Evolutionary conservation across 2,113 vertebrate species (phyloP).

Genomic region (Ptychochromis oligacanthus): DNA sequence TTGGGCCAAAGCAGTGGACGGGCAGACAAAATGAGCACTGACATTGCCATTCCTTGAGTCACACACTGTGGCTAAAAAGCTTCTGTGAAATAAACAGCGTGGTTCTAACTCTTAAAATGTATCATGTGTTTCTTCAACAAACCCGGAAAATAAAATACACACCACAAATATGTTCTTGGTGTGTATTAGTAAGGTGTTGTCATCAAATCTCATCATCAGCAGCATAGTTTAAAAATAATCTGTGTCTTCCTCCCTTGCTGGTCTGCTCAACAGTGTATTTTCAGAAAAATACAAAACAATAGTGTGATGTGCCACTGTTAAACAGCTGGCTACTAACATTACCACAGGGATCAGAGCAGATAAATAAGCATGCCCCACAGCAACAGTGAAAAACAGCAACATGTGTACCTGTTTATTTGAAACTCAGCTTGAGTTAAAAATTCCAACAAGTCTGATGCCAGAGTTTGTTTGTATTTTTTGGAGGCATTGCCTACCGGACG

Average conservation of each 20-base stretch:
- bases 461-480: conserved; percentile 1
- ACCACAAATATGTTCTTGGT: background rate
- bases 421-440: background rate
- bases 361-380: background rate
- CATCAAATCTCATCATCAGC: background rate
- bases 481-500: background rate
- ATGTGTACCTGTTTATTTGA: background rate
- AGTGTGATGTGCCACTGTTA: background rate
- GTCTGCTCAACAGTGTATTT: background rate
- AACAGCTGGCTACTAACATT: conserved; percentile 9
- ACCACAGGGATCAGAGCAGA: background rate
- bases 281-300: background rate
- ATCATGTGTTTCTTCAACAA: background rate
- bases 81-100: background rate
- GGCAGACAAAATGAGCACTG: background rate
- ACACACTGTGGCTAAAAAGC: background rate
- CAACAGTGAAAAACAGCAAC: background rate
- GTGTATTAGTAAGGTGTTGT: background rate
- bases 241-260: background rate
- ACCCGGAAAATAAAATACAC: background rate
- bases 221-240: background rate
- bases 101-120: background rate
- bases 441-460: background rate
- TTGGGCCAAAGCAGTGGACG: background rate
- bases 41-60: background rate